Base-by-base conservation (phyloP, 1,140 invertebrate species). In the Anastatus disparis region DNA sequence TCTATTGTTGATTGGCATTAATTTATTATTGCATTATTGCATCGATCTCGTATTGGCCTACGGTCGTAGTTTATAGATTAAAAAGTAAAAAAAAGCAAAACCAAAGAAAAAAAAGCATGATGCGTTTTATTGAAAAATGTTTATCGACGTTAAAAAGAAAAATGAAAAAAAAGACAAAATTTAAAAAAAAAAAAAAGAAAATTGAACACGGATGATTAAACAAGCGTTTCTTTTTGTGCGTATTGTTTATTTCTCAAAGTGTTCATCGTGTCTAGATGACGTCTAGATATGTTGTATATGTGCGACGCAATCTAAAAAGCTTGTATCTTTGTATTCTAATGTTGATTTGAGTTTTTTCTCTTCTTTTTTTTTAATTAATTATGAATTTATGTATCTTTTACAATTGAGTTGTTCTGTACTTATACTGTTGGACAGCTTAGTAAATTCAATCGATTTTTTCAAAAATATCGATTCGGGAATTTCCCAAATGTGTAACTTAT, bases 261-360 rank as follows among this genome's bases (percentile, higher is more conserved):
- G 53, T 64, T 71, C 53, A 17, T 69, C 52, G 17, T 64, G 13
- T 40, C 17, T 50, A 40, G 42, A 70, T 63, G 26, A 46, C 20
- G 46, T 56, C 26, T 55, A 26, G 17, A 62, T 63, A 46, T 63
- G 12, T 56, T 56, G 31, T 56, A 56, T 13, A 48, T 71, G 53
- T 64, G 58, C 53, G 52, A 59, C 20, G 61, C 61, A 70, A 70
- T 70, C 61, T 70, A 64, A 71, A n/a, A 70, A 71, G 40, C 40
- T 64, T 63, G 31, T 40, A 29, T 42, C 15, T 15, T 48, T 46
- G 27, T 20, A 8, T n/a, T 65, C 46, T 22, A 26, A 31, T 29
- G 48, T 38, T 17, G 20, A 38, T n/a, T 64, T 20, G 2, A 27
- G n/a, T n/a, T n/a, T n/a, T n/a, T n/a, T n/a, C n/a, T n/a, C n/a